A percentile compares a stretch with the other conserved stretches of the same genome.
These are phyloP conservation scores for Murina feae DNA, from an alignment of 2,113 vertebrate species.

Conservation along the genomic window DNA sequence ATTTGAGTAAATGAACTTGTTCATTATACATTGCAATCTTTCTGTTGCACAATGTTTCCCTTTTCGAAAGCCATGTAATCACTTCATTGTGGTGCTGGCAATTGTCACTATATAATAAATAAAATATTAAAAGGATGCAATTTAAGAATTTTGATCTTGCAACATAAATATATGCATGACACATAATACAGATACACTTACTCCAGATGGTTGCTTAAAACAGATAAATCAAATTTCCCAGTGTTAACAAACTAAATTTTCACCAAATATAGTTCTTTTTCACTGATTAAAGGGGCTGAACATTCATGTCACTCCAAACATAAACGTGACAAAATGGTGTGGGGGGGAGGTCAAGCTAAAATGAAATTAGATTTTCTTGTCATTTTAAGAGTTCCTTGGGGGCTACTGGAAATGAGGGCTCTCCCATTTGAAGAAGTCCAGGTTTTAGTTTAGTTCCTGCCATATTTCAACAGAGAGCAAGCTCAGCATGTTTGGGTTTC, in stretches of 20 bases:
- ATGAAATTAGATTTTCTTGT: slow-evolving; percentile 43
- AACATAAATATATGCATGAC: slow-evolving; percentile 81
- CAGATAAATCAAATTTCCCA: slow-evolving; percentile 77
- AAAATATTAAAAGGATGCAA: slow-evolving; percentile 79
- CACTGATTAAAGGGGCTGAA: slow-evolving; percentile 72
- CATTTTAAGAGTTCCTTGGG: slow-evolving; percentile 43
- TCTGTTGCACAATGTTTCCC: slow-evolving; percentile 75
- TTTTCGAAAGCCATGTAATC: slow-evolving; percentile 81
- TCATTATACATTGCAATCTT: slow-evolving; percentile 79
- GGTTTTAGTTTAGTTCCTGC: background rate
- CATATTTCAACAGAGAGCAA: background rate
- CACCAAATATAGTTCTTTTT: slow-evolving; percentile 70
- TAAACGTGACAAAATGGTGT: slow-evolving; percentile 64
- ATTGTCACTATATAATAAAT: slow-evolving; percentile 79
- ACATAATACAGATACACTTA: slow-evolving; percentile 79
- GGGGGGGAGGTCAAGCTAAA: slow-evolving; percentile 14
- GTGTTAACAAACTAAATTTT: slow-evolving; percentile 73
- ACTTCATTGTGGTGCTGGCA: slow-evolving; percentile 77
- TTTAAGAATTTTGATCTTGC: slow-evolving; percentile 76
- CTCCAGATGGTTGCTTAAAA: slow-evolving; percentile 81
- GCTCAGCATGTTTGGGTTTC: background rate
- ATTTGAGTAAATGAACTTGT: slow-evolving; percentile 78
- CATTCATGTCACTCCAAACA: slow-evolving; percentile 68
- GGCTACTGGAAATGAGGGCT: background rate
- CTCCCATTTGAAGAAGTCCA: background rate